These are phyloP conservation scores for Gasterosteus aculeatus DNA, from an alignment of 2,113 vertebrate species.

Conservation along the genomic window DNA sequence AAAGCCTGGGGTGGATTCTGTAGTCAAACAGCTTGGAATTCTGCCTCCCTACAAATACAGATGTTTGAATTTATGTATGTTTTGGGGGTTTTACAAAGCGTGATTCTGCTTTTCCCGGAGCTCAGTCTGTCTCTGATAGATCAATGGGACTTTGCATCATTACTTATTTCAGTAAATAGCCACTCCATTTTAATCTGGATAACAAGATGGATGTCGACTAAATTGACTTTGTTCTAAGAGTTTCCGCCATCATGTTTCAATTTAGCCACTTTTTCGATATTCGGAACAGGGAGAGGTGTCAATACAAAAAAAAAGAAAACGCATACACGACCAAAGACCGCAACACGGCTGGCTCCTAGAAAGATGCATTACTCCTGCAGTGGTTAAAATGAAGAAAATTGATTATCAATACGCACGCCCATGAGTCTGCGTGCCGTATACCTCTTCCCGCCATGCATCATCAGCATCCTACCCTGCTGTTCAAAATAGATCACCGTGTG, in stretches of 20 bases:
- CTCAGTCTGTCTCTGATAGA: conserved; percentile 31
- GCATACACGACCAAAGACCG: conserved; percentile 27
- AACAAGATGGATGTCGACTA: conserved; percentile 35
- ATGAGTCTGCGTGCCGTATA: conserved; percentile 50
- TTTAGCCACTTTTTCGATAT: conserved; percentile 16
- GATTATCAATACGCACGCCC: conserved; percentile 70
- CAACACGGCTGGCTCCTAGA: not conserved
- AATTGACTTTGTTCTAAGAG: conserved; percentile 32
- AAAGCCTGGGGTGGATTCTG: not conserved
- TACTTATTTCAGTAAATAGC: conserved; percentile 25
- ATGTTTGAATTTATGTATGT: not conserved
- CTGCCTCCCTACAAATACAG: not conserved
- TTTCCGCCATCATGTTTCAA: conserved; percentile 44
- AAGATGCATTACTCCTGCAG: conserved; percentile 36
- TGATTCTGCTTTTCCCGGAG: conserved; percentile 4
- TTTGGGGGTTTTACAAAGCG: not conserved
- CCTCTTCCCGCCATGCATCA: conserved; percentile 69
- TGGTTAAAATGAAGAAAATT: conserved; percentile 68
- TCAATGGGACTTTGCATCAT: conserved; percentile 40
- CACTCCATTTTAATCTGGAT: conserved; percentile 16
- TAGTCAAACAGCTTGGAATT: not conserved
- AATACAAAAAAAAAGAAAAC: conserved; percentile 28
- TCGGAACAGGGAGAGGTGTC: conserved; percentile 23
- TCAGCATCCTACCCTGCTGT: conserved; percentile 68
- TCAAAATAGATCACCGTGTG: conserved; percentile 74